A percentile compares a stretch with the other conserved stretches of the same genome.
Conservation (phyloP, 2,797 vertebrate genomes). For the Sebastes trivittatus region DNA sequence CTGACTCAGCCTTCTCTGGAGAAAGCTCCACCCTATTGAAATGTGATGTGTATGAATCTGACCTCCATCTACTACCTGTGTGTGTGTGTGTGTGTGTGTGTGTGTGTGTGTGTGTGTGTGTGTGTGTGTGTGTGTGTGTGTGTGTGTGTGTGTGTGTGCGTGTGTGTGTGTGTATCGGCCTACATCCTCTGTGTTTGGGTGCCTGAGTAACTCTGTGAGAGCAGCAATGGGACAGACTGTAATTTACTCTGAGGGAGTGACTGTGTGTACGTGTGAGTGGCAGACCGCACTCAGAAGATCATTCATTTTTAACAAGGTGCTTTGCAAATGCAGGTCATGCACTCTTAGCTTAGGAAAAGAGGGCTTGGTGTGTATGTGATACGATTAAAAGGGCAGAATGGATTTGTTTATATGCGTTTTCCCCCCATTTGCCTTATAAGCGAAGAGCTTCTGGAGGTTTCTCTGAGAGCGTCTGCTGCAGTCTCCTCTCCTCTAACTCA, state of each 20-base stretch:
- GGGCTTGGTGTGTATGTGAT: constrained; percentile 31
- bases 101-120: background rate
- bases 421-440: constrained; percentile 22
- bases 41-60: constrained; percentile 23
- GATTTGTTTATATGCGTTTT: constrained; percentile 25
- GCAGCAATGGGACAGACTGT: background rate
- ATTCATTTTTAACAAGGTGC: constrained; percentile 78
- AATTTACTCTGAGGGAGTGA: constrained; percentile 35
- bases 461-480: constrained; percentile 44
- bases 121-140: background rate
- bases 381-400: constrained; percentile 39
- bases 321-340: constrained; percentile 72
- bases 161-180: background rate
- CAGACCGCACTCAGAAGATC: constrained; percentile 58
- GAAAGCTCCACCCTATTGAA: constrained; percentile 36
- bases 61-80: constrained; percentile 1
- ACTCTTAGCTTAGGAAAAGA: constrained; percentile 34
- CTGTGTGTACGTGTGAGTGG: constrained; percentile 7
- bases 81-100: no score
- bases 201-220: constrained; percentile 19
- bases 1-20: constrained; percentile 41
- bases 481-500: constrained; percentile 32
- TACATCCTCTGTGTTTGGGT: constrained; percentile 19
- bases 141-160: background rate
- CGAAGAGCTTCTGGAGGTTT: constrained; percentile 43